phyloP scores from a whole-genome alignment of 1,140 invertebrate species.

The Saccostrea glomerata region DNA sequence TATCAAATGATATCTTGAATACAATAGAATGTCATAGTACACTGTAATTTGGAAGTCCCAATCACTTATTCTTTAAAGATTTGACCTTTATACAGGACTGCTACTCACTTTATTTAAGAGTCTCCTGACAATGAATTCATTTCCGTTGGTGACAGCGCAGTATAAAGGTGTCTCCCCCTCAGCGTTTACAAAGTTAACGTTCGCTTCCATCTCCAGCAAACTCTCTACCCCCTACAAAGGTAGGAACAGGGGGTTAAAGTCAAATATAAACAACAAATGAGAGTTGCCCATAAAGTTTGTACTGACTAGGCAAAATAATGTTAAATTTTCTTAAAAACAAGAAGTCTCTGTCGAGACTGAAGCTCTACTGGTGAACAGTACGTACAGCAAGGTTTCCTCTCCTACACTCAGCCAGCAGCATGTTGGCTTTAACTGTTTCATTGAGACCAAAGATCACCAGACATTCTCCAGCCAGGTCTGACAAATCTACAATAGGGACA shows the following conservation, averaged over 20 bases:
- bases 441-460: conserved; percentile 28
- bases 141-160: not conserved
- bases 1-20: no score
- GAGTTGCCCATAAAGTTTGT: no score
- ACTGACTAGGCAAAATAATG: no score
- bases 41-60: no score
- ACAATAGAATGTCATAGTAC: no score
- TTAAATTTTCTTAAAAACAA: no score
- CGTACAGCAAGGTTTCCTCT: conserved; percentile 37
- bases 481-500: not conserved
- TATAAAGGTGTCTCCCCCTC: not conserved
- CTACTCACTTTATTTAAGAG: not conserved
- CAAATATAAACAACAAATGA: no score
- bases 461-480: conserved; percentile 23
- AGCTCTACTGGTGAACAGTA: no score
- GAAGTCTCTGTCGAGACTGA: no score
- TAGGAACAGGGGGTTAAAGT: no score
- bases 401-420: conserved; percentile 20
- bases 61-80: no score
- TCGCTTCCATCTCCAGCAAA: conserved; percentile 31
- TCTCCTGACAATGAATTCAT: conserved; percentile 31
- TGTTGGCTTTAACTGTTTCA: conserved; percentile 6
- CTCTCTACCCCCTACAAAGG: not conserved
- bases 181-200: conserved; percentile 6
- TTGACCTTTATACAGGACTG: not conserved